These are phyloP conservation scores for Coturnix japonica DNA, from an alignment of 2,113 vertebrate genomes.

Conservation along the genomic window DNA sequence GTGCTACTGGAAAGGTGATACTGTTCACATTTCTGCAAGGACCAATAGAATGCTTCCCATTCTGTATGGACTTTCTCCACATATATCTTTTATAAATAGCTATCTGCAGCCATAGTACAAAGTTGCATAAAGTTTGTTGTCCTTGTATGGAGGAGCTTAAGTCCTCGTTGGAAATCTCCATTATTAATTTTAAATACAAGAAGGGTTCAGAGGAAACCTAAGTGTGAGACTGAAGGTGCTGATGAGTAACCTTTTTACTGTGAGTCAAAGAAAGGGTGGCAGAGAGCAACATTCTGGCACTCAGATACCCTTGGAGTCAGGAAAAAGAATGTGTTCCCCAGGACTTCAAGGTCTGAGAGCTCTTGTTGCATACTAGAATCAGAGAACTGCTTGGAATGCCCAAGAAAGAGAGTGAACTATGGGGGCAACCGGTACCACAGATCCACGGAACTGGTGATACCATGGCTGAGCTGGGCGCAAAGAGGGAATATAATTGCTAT, in stretches of 20 bases:
- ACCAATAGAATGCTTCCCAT: not conserved
- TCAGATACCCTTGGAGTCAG: not conserved
- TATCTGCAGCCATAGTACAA: not conserved
- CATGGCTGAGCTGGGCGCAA: not conserved
- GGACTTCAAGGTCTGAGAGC: not conserved
- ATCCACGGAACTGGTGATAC: not conserved
- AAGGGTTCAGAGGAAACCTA: not conserved
- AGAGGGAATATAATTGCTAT: not conserved
- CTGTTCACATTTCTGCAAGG: not conserved
- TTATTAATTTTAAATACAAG: not conserved
- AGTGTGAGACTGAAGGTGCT: not conserved
- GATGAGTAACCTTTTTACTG: not conserved
- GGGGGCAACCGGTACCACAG: not conserved
- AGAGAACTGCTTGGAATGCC: not conserved
- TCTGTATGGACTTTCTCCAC: not conserved
- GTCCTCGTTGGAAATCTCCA: not conserved
- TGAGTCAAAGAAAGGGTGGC: not conserved
- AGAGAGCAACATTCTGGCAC: accelerated
- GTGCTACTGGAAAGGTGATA: not conserved
- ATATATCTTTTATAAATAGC: not conserved
- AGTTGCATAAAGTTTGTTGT: not conserved
- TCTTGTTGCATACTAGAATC: not conserved
- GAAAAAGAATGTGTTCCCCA: not conserved
- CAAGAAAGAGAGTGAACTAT: not conserved
- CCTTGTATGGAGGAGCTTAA: not conserved